phyloP scores from a whole-genome alignment of 2,888 invertebrate genomes.

The Tillus elongatus region DNA sequence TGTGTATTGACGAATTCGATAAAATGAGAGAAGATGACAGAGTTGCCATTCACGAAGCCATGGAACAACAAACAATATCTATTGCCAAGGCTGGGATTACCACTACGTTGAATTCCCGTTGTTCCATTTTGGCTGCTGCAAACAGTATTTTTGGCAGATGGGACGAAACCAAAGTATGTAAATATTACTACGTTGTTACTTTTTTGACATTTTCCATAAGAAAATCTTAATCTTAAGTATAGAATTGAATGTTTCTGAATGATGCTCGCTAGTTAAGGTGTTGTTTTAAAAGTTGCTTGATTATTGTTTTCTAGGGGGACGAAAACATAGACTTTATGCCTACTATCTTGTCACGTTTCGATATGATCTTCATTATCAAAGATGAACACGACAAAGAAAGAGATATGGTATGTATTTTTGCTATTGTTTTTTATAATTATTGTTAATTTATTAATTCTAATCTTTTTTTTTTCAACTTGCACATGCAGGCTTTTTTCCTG shows the following conservation, averaged over 20 bases:
- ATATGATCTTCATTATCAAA: conserved; percentile 99
- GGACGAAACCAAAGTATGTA: conserved; percentile 80
- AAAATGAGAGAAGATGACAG: conserved; percentile 99
- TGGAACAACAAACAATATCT: conserved; percentile 99
- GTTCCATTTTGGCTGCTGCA: conserved; percentile 98
- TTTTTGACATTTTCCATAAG: no score
- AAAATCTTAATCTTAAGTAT: no score
- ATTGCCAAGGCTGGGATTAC: conserved; percentile 99
- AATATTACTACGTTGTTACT: no score
- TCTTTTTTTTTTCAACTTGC: background rate
- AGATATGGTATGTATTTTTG: conserved; percentile 64
- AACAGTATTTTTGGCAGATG: conserved; percentile 97
- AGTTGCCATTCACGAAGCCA: conserved; percentile 99
- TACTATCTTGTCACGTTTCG: conserved; percentile 98
- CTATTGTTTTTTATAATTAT: background rate
- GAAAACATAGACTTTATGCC: conserved; percentile 99
- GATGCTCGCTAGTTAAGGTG: no score
- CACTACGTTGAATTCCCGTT: conserved; percentile 94
- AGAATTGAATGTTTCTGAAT: no score
- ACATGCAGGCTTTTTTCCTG: no score
- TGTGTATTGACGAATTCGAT: conserved; percentile 99
- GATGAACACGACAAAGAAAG: conserved; percentile 85
- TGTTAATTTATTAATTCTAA: no score
- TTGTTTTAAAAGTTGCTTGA: conserved; percentile 8
- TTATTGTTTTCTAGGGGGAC: conserved; percentile 52